Evolutionary conservation across 2,888 invertebrate genomes (phyloP), one percentile per base, ranked within the genome.

Genomic region (Luperina nickerlii): DNA sequence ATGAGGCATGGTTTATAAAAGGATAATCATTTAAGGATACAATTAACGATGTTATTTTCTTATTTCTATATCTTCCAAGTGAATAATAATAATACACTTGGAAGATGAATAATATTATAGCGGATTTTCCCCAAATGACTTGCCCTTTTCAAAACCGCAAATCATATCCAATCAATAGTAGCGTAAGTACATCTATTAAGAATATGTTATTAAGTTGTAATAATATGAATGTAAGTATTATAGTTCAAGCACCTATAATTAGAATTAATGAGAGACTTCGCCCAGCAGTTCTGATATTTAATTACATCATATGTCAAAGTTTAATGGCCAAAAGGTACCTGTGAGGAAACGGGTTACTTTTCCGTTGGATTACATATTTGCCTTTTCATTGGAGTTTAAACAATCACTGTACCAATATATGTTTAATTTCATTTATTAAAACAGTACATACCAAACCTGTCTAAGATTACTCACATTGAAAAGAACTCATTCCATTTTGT

Each of bases 81-180:
- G 2, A 0, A 20, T 54, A 54, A 7, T 32, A 32, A 54, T 54
- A 2, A 54, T 8, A 57, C 2, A 32, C 24, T 68, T 70, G 32
- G 18, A 62, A 78, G n/a, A 51, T 54, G 27, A 57, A 45, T 67
- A 27, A 71, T 67, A 45, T 13, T 45, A n/a, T 5, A 24, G 24
- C 45, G 70, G 78, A 60, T 83, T 83, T 81, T 83, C 78, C 84
- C 27, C n/a, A 48, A 67, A 63, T 62, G 71, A 62, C 70, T 78
- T 78, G 76, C 38, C 18, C 27, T 65, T 69, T 65, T 63, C 4
- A n/a, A 83, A 63, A 78, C 67, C 11, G 62, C 57, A 45, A 78
- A 70, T 67, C 60, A 78, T 71, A 27, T 83, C 7, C 54, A 60
- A 62, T 66, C 60, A 62, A 54, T n/a, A 54, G 38, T 15, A 60